phyloP scores from a whole-genome alignment of 2,797 vertebrate genomes.

The Cossypha polioptera region DNA sequence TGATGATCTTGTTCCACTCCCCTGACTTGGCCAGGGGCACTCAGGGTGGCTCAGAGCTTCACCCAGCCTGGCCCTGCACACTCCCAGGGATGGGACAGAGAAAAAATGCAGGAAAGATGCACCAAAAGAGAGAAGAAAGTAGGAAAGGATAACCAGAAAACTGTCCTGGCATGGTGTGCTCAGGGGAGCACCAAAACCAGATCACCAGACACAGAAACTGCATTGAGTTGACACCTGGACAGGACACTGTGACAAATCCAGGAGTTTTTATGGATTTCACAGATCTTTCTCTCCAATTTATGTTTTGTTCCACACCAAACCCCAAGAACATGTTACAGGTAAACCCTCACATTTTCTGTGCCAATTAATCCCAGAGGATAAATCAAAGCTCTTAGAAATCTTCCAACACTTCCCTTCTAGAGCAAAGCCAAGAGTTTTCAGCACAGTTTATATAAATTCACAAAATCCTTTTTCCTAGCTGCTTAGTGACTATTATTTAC shows the following conservation, averaged over 20 bases:
- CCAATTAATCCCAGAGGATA: not conserved
- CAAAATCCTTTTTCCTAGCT: not conserved
- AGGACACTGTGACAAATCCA: not conserved
- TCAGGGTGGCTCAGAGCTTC: not conserved
- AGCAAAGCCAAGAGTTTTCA: not conserved
- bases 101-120: accelerated
- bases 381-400: not conserved
- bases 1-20: too few species aligned
- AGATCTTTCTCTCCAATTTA: not conserved
- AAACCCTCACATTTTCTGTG: not conserved
- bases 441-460: not conserved
- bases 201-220: not conserved
- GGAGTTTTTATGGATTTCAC: not conserved
- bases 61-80: not conserved
- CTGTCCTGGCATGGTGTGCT: accelerated
- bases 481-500: not conserved
- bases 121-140: not conserved
- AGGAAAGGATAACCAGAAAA: not conserved
- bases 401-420: not conserved
- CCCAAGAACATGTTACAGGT: not conserved
- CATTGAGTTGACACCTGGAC: accelerated
- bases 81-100: not conserved
- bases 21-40: not conserved
- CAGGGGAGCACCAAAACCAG: not conserved
- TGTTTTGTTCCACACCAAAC: not conserved